Conservation (phyloP, 2,113 vertebrate genomes). For the Rhinoderma darwinii region DNA sequence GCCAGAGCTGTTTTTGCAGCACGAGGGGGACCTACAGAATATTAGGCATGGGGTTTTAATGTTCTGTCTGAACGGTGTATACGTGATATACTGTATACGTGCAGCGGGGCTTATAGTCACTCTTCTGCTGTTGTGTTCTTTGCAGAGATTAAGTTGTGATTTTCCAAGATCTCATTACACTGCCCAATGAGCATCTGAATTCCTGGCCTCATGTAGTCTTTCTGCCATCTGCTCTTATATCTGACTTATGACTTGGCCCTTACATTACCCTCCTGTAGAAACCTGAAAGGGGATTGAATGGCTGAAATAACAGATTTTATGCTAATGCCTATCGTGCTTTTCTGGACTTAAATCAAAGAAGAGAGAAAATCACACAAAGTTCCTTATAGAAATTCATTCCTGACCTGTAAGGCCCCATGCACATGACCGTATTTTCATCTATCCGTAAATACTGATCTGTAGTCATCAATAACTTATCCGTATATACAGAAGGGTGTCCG, state of each 20-base stretch:
- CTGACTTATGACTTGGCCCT: slow-evolving; percentile 42
- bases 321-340: neutral
- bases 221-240: slow-evolving; percentile 30
- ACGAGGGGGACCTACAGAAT: too few species aligned
- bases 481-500: too few species aligned
- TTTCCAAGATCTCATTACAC: slow-evolving; percentile 36
- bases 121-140: neutral
- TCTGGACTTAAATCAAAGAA: neutral
- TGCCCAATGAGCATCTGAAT: slow-evolving; percentile 40
- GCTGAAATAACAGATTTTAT: slow-evolving; percentile 18
- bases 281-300: slow-evolving; percentile 26
- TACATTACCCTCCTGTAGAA: neutral
- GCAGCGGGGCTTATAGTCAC: neutral
- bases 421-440: too few species aligned
- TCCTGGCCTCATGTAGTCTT: slow-evolving; percentile 6
- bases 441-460: too few species aligned
- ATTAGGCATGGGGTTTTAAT: too few species aligned
- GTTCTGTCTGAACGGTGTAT: too few species aligned
- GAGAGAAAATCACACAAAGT: neutral
- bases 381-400: neutral
- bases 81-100: too few species aligned
- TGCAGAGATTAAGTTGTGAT: slow-evolving; percentile 31
- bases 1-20: too few species aligned
- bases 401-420: too few species aligned
- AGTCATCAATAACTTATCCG: too few species aligned